Conservation (phyloP, 2,888 invertebrate species). For the Pimpla rufipes region DNA sequence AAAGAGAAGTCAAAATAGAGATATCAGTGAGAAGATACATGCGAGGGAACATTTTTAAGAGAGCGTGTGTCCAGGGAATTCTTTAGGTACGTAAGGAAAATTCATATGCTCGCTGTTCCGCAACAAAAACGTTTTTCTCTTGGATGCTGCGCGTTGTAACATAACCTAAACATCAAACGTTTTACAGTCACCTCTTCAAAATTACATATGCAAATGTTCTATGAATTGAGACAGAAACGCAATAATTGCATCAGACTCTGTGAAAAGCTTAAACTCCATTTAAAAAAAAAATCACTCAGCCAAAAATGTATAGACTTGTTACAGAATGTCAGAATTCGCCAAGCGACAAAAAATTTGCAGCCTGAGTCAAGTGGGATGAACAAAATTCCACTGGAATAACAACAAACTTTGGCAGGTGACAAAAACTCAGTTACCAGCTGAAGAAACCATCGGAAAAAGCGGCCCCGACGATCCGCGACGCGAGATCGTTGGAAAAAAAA, state of each 20-base stretch:
- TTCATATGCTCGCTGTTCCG: background rate
- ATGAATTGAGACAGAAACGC: background rate
- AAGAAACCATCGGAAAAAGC: background rate
- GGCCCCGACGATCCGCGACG: background rate
- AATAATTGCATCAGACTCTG: background rate
- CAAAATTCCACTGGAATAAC: background rate
- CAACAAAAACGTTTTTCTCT: slow-evolving; percentile 3
- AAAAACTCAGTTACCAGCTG: background rate
- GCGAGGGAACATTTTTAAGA: slow-evolving; percentile 12
- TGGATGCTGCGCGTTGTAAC: slow-evolving; percentile 11
- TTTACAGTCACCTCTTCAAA: background rate
- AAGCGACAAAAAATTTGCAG: background rate
- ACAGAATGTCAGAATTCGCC: background rate
- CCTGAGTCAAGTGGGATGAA: background rate
- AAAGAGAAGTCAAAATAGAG: slow-evolving; percentile 37
- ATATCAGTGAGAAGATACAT: slow-evolving; percentile 45
- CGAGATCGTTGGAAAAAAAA: slow-evolving; percentile 26
- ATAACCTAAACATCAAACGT: slow-evolving; percentile 29
- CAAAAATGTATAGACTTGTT: background rate
- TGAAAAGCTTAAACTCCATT: background rate
- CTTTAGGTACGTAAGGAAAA: slow-evolving; percentile 2
- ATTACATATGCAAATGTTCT: background rate
- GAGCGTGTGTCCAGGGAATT: slow-evolving; percentile 19
- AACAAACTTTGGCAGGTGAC: background rate
- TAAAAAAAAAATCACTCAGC: no score